These are phyloP conservation scores for Xyrauchen texanus DNA, from an alignment of 2,113 vertebrate species.

Conservation along the genomic window DNA sequence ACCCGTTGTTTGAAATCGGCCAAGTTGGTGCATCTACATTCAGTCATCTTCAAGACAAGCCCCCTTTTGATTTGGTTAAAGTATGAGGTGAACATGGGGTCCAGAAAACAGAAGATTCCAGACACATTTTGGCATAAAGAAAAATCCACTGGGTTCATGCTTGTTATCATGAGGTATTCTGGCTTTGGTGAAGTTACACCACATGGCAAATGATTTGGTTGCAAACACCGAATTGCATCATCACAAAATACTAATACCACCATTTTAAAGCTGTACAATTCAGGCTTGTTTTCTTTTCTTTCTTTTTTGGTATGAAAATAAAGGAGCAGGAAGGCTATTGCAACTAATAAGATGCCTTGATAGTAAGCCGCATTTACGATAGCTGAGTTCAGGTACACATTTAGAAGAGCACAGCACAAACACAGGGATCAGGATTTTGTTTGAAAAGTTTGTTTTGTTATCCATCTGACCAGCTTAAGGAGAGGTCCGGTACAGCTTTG, in stretches of 20 bases:
- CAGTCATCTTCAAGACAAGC: constrained; percentile 4
- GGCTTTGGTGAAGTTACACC: constrained; percentile 68
- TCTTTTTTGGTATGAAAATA: constrained; percentile 67
- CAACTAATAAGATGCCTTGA: constrained; percentile 37
- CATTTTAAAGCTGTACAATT: constrained; percentile 68
- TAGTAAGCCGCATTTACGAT: constrained; percentile 36
- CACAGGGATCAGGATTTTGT: constrained; percentile 53
- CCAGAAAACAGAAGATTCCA: constrained; percentile 25
- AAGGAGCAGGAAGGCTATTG: constrained; percentile 50
- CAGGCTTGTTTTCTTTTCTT: constrained; percentile 53
- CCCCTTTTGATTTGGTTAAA: constrained; percentile 42
- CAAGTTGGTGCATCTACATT: constrained; percentile 32
- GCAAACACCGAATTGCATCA: constrained; percentile 66
- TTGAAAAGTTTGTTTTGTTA: constrained; percentile 25
- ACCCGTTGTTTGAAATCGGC: constrained; percentile 8
- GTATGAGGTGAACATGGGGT: constrained; percentile 43
- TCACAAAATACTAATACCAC: constrained; percentile 66
- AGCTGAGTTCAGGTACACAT: constrained; percentile 43
- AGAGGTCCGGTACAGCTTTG: constrained; percentile 35
- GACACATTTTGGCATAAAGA: constrained; percentile 44
- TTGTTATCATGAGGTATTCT: constrained; percentile 71
- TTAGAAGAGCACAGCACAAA: constrained; percentile 50
- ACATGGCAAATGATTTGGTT: constrained; percentile 63
- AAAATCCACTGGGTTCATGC: constrained; percentile 55
- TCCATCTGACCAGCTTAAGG: constrained; percentile 14